Percentiles rank a stretch among this genome's conserved stretches.
These are phyloP conservation scores for Masnerella sp. DNA, from an alignment of 2,888 invertebrate species.

Conservation along the genomic window DNA sequence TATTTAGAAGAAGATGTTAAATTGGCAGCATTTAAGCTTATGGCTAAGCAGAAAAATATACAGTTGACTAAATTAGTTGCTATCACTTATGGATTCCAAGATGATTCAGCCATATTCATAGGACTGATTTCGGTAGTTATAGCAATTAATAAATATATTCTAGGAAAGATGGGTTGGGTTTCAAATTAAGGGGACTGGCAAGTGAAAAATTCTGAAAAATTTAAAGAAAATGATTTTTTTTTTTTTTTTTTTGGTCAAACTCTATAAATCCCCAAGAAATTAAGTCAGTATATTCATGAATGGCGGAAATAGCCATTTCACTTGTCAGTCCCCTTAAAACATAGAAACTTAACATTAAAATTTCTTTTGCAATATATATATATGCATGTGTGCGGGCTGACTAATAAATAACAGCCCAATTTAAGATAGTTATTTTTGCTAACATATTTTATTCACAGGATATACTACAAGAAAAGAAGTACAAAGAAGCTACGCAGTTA, in stretches of 20 bases:
- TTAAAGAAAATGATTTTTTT: too few relatives aligned
- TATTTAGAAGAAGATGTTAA: slow-evolving; percentile 81
- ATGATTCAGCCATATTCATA: slow-evolving; percentile 82
- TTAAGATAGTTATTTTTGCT: neutral
- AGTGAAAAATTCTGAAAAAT: too few relatives aligned
- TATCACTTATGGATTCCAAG: slow-evolving; percentile 82
- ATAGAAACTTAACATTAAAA: too few relatives aligned
- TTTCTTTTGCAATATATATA: neutral
- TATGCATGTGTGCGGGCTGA: too few relatives aligned
- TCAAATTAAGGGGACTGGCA: too few relatives aligned
- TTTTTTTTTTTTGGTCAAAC: too few relatives aligned
- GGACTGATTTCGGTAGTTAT: slow-evolving; percentile 66
- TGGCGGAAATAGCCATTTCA: too few relatives aligned
- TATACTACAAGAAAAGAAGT: slow-evolving; percentile 80
- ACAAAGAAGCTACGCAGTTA: slow-evolving; percentile 88
- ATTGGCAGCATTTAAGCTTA: slow-evolving; percentile 85
- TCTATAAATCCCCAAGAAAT: too few relatives aligned
- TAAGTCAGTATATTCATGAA: too few relatives aligned
- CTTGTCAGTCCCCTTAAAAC: too few relatives aligned
- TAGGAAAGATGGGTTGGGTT: too few relatives aligned
- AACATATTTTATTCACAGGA: slow-evolving; percentile 78
- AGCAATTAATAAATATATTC: neutral
- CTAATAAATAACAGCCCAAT: neutral
- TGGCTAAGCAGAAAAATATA: slow-evolving; percentile 83
- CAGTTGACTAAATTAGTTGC: slow-evolving; percentile 82